Percentiles rank a stretch among this genome's conserved stretches.
Evolutionary conservation across 2,113 vertebrate genomes (phyloP).

Genomic region (Cinclus cinclus): DNA sequence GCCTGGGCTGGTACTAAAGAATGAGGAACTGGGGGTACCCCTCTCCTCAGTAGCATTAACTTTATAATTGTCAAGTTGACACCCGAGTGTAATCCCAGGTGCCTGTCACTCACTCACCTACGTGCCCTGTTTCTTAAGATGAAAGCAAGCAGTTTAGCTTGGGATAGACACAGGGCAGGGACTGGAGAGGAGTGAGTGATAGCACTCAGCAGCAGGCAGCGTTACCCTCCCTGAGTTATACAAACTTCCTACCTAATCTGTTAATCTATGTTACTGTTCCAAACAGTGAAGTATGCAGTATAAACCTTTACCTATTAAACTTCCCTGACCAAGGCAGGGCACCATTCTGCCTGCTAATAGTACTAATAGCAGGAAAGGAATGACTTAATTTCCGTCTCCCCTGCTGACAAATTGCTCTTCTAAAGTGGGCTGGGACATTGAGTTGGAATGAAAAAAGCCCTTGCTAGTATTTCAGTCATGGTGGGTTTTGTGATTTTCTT

Average conservation of each 20-base stretch:
- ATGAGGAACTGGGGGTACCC: constrained; percentile 13
- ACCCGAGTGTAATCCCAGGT: neutral
- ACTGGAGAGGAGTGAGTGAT: neutral
- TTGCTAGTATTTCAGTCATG: neutral
- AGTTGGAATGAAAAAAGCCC: neutral
- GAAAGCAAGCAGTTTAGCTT: neutral
- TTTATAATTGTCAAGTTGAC: neutral
- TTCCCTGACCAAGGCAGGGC: neutral
- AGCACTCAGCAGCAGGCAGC: neutral
- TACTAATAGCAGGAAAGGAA: neutral
- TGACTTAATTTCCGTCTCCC: neutral
- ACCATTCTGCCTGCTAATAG: neutral
- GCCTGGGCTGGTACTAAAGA: neutral
- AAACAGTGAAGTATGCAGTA: neutral
- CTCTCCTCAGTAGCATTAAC: neutral
- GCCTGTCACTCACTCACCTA: neutral
- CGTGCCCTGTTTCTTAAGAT: neutral
- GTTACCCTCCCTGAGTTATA: neutral
- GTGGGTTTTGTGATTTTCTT: neutral
- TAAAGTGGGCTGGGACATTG: neutral
- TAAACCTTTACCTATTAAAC: neutral
- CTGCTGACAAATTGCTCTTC: neutral
- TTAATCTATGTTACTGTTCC: neutral
- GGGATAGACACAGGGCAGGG: neutral
- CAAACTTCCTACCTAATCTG: neutral